Conservation (phyloP, 1,140 invertebrate species). For the Nephila pilipes region DNA sequence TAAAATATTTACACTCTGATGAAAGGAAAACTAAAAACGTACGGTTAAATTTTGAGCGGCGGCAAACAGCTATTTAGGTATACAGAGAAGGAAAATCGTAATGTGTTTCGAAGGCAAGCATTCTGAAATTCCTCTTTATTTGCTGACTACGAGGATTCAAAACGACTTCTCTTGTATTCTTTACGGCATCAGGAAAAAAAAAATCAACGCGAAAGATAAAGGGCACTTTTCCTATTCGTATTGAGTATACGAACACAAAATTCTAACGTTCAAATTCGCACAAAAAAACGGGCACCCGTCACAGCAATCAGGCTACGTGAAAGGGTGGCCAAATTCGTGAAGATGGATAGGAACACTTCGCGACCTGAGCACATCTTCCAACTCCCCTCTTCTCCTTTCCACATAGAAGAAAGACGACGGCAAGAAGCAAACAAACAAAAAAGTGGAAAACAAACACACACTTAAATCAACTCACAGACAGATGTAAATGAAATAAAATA, state of each 20-base stretch:
- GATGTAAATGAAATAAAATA: conserved; percentile 75
- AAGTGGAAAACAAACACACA: conserved; percentile 30
- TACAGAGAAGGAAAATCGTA: conserved; percentile 1
- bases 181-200: neutral
- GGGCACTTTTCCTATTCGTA: conserved; percentile 8
- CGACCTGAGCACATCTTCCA: neutral
- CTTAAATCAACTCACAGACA: conserved; percentile 73
- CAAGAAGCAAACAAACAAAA: neutral
- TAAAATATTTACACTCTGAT: neutral
- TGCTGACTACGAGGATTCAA: conserved; percentile 32
- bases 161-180: conserved; percentile 37
- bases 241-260: neutral
- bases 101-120: neutral
- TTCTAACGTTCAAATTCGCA: neutral
- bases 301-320: conserved; percentile 60
- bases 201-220: neutral
- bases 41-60: neutral
- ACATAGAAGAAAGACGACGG: neutral
- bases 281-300: conserved; percentile 33
- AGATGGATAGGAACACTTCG: conserved; percentile 50
- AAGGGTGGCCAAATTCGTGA: conserved; percentile 57
- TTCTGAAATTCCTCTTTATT: neutral
- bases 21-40: neutral
- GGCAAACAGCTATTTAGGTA: neutral
- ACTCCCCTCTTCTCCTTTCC: neutral